Percentiles rank a stretch among this genome's conserved stretches.
Evolutionary conservation across 2,888 invertebrate genomes (phyloP).

Genomic region (Lasioglossum villosulum): DNA sequence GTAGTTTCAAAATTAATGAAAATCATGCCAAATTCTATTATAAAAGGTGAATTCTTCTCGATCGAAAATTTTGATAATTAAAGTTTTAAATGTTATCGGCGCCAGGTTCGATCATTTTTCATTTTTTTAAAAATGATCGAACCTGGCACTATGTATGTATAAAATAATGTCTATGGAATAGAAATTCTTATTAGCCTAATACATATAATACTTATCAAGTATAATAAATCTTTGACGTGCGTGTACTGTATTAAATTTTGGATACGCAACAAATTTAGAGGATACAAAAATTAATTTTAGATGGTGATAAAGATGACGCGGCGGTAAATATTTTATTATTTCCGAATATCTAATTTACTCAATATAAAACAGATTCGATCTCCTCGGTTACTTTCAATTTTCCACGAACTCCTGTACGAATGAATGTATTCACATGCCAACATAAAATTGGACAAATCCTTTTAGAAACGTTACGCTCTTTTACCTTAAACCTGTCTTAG

Average conservation of each 20-base stretch:
- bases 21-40: no score
- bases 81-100: no score
- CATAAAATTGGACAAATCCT: constrained; percentile 21
- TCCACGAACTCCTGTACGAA: not conserved
- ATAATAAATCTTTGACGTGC: no score
- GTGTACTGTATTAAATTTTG: not conserved
- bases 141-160: no score
- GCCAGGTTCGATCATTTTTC: no score
- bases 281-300: not conserved
- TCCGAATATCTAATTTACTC: not conserved
- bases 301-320: not conserved
- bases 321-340: not conserved
- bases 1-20: no score
- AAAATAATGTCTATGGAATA: no score
- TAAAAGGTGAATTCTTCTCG: no score
- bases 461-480: constrained; percentile 18
- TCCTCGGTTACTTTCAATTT: not conserved
- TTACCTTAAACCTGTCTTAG: not conserved
- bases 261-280: not conserved
- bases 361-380: not conserved
- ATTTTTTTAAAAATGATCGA: no score
- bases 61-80: no score
- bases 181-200: no score
- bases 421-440: not conserved
- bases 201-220: no score